Percentiles rank a stretch among this genome's conserved stretches.
phyloP scores from a whole-genome alignment of 2,888 invertebrate genomes.

The Gnatocerus cornutus region DNA sequence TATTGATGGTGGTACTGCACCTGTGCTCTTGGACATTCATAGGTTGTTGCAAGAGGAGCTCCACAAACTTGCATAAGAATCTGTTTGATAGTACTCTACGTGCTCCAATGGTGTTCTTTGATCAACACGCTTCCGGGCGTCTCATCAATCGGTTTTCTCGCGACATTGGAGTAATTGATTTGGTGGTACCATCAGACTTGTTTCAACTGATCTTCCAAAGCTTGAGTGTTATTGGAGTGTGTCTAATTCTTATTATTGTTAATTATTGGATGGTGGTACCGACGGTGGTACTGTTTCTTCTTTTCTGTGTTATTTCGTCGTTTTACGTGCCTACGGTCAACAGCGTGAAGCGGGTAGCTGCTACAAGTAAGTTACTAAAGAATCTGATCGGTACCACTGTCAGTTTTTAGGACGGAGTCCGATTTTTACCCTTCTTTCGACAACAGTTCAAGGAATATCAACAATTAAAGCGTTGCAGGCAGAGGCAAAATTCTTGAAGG shows the following conservation, averaged over 20 bases:
- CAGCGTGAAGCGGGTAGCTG: too few relatives aligned
- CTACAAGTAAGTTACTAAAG: too few relatives aligned
- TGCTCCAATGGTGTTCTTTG: not conserved
- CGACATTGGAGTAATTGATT: not conserved
- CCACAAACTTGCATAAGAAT: not conserved
- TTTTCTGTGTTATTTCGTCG: not conserved
- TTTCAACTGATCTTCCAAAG: not conserved
- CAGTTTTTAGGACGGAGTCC: conserved; percentile 1
- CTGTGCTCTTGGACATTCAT: not conserved
- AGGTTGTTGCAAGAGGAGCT: not conserved
- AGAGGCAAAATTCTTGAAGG: too few relatives aligned
- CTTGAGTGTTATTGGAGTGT: not conserved
- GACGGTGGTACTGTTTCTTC: not conserved
- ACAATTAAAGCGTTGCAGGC: too few relatives aligned
- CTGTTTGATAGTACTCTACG: not conserved
- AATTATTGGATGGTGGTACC: conserved; percentile 6
- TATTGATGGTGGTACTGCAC: not conserved
- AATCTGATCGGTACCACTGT: too few relatives aligned
- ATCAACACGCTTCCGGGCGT: not conserved
- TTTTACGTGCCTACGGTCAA: too few relatives aligned
- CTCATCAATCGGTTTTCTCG: not conserved
- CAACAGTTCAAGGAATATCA: too few relatives aligned
- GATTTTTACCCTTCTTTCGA: too few relatives aligned
- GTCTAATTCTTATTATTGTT: not conserved
- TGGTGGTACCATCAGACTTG: not conserved